Evolutionary conservation across 2,888 invertebrate genomes (phyloP).

Genomic region (Cheilosia scutellata): DNA sequence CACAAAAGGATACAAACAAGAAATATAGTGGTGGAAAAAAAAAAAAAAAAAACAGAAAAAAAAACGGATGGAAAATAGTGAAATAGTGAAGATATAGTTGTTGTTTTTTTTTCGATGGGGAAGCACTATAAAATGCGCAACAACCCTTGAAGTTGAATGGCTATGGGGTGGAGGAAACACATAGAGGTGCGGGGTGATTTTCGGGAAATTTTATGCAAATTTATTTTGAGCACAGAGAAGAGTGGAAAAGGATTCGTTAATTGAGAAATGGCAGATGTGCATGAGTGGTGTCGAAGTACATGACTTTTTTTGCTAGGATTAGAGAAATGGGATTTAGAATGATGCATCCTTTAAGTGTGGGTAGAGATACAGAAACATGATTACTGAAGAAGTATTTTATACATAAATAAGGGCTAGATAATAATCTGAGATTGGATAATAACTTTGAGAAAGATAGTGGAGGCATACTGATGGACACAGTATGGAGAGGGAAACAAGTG

Average conservation of each 20-base stretch:
- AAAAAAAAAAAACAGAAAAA: not conserved
- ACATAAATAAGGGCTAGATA: no score
- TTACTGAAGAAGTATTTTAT: no score
- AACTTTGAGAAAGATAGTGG: no score
- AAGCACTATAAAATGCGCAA: conserved; percentile 71
- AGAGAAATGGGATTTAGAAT: no score
- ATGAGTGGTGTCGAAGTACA: conserved; percentile 57
- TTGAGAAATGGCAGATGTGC: conserved; percentile 75
- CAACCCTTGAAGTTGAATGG: conserved; percentile 55
- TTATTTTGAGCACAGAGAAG: conserved; percentile 60
- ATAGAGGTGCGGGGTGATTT: conserved; percentile 31
- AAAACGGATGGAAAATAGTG: conserved; percentile 17
- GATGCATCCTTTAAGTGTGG: no score
- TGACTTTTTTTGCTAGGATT: not conserved
- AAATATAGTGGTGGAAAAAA: conserved; percentile 21
- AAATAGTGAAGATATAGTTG: conserved; percentile 38
- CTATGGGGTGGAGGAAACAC: not conserved
- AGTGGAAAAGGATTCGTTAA: conserved; percentile 72
- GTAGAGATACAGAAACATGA: no score
- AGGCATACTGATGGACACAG: no score
- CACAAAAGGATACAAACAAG: conserved; percentile 66
- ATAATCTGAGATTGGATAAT: no score
- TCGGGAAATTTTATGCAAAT: conserved; percentile 73
- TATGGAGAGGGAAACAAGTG: no score
- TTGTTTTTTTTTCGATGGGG: conserved; percentile 35